These are phyloP conservation scores for Apocrypta bakeri DNA, from an alignment of 1,140 invertebrate genomes.

Conservation along the genomic window DNA sequence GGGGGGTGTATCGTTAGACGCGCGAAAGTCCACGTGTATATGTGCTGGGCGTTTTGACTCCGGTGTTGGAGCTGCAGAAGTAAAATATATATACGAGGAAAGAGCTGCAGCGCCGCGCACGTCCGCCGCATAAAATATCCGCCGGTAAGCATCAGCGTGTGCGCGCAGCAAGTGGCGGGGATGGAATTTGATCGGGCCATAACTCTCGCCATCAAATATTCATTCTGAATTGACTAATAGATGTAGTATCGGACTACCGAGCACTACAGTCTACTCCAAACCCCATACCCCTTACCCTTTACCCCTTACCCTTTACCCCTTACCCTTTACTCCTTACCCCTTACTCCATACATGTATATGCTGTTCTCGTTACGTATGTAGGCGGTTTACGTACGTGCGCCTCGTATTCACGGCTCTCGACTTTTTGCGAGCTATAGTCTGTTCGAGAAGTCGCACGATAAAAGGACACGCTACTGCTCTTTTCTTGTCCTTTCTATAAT, in stretches of 20 bases:
- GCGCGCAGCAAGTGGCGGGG: constrained; percentile 41
- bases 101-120: constrained; percentile 20
- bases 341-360: neutral
- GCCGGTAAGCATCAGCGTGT: constrained; percentile 55
- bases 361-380: constrained; percentile 45
- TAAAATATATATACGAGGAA: constrained; percentile 10
- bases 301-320: neutral
- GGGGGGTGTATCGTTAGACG: neutral
- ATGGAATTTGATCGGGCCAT: constrained; percentile 66
- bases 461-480: neutral
- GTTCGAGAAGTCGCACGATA: neutral
- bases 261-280: too few species aligned
- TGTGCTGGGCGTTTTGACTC: constrained; percentile 10
- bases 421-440: neutral
- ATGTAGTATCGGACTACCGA: constrained; percentile 57
- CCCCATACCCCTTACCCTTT: too few species aligned
- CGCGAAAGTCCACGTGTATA: neutral
- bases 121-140: constrained; percentile 61
- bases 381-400: constrained; percentile 16
- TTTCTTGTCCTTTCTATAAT: too few species aligned
- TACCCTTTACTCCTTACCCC: neutral
- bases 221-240: constrained; percentile 67
- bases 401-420: neutral
- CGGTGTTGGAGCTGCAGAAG: neutral
- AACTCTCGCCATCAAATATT: constrained; percentile 68